A percentile compares a stretch with the other conserved stretches of the same genome.
These are phyloP conservation scores for Rhabdomys dilectus DNA, from an alignment of 2,113 vertebrate genomes.

Conservation along the genomic window DNA sequence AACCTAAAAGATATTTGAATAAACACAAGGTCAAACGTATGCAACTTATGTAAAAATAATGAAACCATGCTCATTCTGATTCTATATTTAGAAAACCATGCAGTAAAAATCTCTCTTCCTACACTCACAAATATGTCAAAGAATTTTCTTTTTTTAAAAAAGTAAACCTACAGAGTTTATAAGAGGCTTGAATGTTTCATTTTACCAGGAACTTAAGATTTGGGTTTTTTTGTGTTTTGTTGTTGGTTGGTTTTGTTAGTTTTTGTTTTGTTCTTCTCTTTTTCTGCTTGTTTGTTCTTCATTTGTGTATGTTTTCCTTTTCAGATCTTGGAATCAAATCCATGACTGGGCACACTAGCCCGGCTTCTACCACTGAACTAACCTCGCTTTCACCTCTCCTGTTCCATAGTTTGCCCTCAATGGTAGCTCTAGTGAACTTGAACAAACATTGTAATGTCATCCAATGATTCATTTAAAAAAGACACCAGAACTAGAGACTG, in stretches of 20 bases:
- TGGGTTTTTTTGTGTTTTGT: background rate
- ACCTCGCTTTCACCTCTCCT: background rate
- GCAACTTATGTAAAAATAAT: background rate
- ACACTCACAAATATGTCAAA: background rate
- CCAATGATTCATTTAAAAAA: background rate
- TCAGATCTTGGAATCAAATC: background rate
- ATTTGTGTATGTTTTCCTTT: background rate
- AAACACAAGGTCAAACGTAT: background rate
- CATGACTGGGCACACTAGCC: background rate
- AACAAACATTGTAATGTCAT: background rate
- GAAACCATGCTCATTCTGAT: background rate
- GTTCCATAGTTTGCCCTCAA: background rate
- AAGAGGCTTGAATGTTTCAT: background rate
- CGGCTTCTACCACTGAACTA: background rate
- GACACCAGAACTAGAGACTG: background rate
- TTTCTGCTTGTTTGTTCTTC: background rate
- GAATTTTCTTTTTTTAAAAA: background rate
- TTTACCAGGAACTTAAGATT: background rate
- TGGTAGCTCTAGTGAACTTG: background rate
- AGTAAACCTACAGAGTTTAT: background rate
- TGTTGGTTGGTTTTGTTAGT: background rate
- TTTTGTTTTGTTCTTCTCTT: background rate
- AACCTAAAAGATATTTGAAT: background rate
- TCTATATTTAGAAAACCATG: slow-evolving; percentile 20
- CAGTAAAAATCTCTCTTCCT: background rate